Evolutionary conservation across 2,888 invertebrate genomes (phyloP), one percentile per base, ranked within the genome.

Genomic region (Podabrus alpinus): DNA sequence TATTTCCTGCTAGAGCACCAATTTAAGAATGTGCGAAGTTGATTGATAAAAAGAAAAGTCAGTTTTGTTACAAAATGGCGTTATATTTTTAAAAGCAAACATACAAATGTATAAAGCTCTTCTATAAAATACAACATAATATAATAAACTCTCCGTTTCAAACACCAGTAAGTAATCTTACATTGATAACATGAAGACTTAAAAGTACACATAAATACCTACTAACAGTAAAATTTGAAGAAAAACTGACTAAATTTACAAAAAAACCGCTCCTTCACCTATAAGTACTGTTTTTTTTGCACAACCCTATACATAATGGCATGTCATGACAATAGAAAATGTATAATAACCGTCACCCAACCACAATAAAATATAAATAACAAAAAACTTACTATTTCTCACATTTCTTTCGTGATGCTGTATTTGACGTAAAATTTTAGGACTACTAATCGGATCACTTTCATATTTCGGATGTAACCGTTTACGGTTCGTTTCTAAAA

Each of bases 381-480:
- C 29, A 59, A 68, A 71, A 85, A 87, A 90, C 90, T 90, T 88
- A 90, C 90, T 87, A 85, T 86, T 86, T 78, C 85, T 85, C 81
- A 87, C 87, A 85, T 86, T 86, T 78, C 85, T 85, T 81, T 87
- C 87, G 80, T 87, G 88, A 77, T 87, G 86, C 83, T 88, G 87
- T 82, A 89, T 86, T 78, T 87, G 88, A 81, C 86, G 87, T 83
- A 89, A 85, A 81, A 88, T 83, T 84, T 86, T 45, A 45, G 45
- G 45, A n/a, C n/a, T 88, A 82, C 86, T 87, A 84, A 87, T 90
- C 85, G 88, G 86, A 82, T 88, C 88, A 82, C 85, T 86, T 83
- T 88, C 88, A 86, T 87, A 87, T 87, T 89, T 90, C 86, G 88
- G 88, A 84, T 90, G 87, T 85, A 91, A 91, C 86, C 90, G 89